Conservation (phyloP, 1,140 invertebrate species). For the Drosophila grimshawi region DNA sequence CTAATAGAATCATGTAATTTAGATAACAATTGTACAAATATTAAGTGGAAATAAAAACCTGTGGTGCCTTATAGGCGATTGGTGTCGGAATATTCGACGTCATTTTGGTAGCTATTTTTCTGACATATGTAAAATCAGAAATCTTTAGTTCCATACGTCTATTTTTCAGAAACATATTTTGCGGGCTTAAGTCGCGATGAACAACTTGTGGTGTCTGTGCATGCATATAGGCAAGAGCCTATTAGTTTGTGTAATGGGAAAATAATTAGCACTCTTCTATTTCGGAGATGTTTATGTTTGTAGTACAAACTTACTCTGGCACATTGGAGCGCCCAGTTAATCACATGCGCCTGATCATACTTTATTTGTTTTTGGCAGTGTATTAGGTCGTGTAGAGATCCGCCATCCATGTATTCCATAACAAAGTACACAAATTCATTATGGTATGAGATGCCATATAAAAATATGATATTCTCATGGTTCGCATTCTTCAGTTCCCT, state of each 20-base stretch:
- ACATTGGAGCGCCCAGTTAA: slow-evolving; percentile 26
- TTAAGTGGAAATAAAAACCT: slow-evolving; percentile 14
- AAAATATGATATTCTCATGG: slow-evolving; percentile 40
- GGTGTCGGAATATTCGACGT: slow-evolving; percentile 5
- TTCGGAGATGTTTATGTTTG: neutral
- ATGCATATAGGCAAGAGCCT: slow-evolving; percentile 39
- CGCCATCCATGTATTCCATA: slow-evolving; percentile 42
- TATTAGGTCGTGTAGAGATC: slow-evolving; percentile 9
- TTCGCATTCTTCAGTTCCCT: slow-evolving; percentile 1
- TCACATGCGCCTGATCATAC: slow-evolving; percentile 5
- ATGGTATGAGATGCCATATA: slow-evolving; percentile 6
- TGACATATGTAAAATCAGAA: slow-evolving; percentile 19
- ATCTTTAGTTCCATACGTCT: slow-evolving; percentile 11
- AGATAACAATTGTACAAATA: neutral
- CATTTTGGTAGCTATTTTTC: neutral
- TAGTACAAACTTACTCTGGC: slow-evolving; percentile 5
- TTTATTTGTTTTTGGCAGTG: neutral
- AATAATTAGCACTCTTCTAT: neutral
- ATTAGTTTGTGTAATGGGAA: neutral
- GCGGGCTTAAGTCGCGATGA: slow-evolving; percentile 33
- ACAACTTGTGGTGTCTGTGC: neutral
- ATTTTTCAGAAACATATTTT: slow-evolving; percentile 14
- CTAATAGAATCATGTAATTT: slow-evolving; percentile 1
- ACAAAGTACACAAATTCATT: slow-evolving; percentile 6
- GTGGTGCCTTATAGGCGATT: slow-evolving; percentile 30